Base-by-base conservation (phyloP, 2,113 vertebrate species). In the Cinclus cinclus region DNA sequence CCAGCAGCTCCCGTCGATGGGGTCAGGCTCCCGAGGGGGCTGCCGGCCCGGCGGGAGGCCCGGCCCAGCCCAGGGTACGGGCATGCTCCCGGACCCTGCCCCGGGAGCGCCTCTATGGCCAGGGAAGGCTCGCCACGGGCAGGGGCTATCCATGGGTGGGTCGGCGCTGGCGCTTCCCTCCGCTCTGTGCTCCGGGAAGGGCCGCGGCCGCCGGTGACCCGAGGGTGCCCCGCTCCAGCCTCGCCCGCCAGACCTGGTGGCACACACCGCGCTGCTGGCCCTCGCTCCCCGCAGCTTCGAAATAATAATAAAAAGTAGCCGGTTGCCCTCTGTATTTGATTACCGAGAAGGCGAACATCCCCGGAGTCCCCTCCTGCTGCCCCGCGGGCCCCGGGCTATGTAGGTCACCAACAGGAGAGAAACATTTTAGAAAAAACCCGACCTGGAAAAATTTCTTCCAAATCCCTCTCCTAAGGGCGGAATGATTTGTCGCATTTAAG, bases 341-440 rank as follows among this genome's bases (percentile, higher is more conserved):
- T 55, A 59, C 56, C 15, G 28, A n/a, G 46, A 25, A 59, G 56
- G 49, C 28, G 21, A 90, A 71, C 55, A 22, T 2, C 33, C 19
- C 31, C 33, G 25, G 63, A 50, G 44, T 6, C 50, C 35, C 33
- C 42, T 64, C 27, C 55, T 19, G 71, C 60, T 46, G 35, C 63
- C 69, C 33, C 28, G 14, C 8, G 44, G 6, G 67, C 62, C 75
- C 33, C 59, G 41, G 77, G 88, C 79, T 94, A 93, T 88, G 63
- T 92, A 93, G 94, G 94, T 94, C 95, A 95, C 50, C 24, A 27
- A 56, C n/a, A 9, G 39, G 39, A 74, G 68, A 37, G 77, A 81
- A 86, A 71, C 39, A 14, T 69, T 83, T 83, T 49, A 68, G 78
- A 92, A 94, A 94, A 86, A 89, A 79, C 71, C 10, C 62, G 82